A percentile compares a stretch with the other conserved stretches of the same genome.
Evolutionary conservation across 2,113 vertebrate genomes (phyloP).

Genomic region (Atractosteus spatula): DNA sequence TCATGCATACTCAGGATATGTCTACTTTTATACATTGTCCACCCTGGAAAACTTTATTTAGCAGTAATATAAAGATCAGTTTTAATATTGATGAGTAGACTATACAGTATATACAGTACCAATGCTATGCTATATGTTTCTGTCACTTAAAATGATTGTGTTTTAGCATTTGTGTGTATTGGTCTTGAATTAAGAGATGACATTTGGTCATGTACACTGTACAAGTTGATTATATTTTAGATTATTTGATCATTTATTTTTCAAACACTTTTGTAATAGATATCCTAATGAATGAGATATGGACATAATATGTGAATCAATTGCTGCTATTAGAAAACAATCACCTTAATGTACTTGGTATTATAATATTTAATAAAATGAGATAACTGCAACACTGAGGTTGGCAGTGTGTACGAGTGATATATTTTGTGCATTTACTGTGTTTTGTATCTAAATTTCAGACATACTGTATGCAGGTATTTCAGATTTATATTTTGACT

Average conservation of each 20-base stretch:
- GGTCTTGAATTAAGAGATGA: background rate
- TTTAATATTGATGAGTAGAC: no score
- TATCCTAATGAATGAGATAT: background rate
- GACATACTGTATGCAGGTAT: background rate
- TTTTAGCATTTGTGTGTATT: background rate
- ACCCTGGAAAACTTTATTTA: background rate
- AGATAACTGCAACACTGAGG: background rate
- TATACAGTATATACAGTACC: no score
- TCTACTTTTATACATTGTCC: background rate
- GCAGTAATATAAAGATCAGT: no score
- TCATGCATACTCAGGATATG: no score
- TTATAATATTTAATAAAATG: background rate
- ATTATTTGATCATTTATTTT: background rate
- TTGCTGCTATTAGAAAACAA: background rate
- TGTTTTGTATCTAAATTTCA: background rate
- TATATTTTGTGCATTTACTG: background rate
- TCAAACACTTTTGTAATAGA: background rate
- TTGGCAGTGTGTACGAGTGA: background rate
- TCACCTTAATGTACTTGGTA: background rate
- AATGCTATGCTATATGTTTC: no score
- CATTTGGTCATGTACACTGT: background rate
- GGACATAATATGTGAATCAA: background rate
- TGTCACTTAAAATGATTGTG: background rate
- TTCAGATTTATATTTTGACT: conserved; percentile 1
- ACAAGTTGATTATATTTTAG: background rate